Evolutionary conservation across 2,797 vertebrate genomes (phyloP).

Genomic region (Characodon lateralis): DNA sequence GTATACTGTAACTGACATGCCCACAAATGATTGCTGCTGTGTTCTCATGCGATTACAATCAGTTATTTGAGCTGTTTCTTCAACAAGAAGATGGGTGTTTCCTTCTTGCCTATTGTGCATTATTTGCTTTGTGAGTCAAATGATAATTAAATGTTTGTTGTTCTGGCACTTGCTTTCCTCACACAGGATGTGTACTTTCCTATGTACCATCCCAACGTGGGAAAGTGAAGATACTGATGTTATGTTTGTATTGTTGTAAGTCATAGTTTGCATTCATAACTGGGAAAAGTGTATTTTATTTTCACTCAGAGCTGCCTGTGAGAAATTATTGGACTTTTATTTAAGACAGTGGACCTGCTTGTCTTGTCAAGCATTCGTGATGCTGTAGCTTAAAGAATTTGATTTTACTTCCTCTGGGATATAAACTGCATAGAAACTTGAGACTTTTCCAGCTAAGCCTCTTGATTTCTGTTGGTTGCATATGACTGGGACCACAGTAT

Average conservation of each 20-base stretch:
- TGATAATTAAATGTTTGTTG: constrained; percentile 52
- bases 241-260: not conserved
- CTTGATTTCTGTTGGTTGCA: constrained; percentile 37
- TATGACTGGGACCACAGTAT: constrained; percentile 29
- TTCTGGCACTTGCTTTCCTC: constrained; percentile 43
- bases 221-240: constrained; percentile 14
- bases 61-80: constrained; percentile 30
- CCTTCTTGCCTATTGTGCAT: constrained; percentile 46
- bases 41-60: constrained; percentile 25
- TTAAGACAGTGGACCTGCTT: not conserved
- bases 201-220: not conserved
- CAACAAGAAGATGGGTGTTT: constrained; percentile 58
- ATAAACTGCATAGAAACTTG: constrained; percentile 6
- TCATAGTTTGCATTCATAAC: not conserved
- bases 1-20: not conserved
- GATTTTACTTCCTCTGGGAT: constrained; percentile 22
- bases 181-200: constrained; percentile 49
- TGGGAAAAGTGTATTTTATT: not conserved
- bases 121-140: constrained; percentile 55
- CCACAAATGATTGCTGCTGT: not conserved
- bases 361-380: not conserved
- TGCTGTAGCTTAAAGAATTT: not conserved
- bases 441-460: constrained; percentile 45
- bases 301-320: not conserved
- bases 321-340: not conserved